These are phyloP conservation scores for Hystrix brachyura DNA, from an alignment of 2,113 vertebrate species.

Conservation along the genomic window DNA sequence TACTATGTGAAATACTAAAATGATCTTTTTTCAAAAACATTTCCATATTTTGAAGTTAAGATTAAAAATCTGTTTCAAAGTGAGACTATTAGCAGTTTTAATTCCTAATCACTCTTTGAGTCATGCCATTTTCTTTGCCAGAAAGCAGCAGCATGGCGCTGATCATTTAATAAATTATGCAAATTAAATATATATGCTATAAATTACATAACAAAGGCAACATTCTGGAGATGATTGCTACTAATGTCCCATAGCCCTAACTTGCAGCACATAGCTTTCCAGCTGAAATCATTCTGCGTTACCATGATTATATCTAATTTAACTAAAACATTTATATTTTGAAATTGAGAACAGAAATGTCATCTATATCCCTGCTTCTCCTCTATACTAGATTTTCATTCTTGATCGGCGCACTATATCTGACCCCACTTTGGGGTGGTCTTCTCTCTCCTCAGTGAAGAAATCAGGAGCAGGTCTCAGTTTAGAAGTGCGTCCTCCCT, in stretches of 20 bases:
- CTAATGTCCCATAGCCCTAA: background rate
- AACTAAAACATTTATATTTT: background rate
- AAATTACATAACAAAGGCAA: slow-evolving; percentile 29
- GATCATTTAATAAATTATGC: slow-evolving; percentile 17
- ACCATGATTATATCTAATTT: background rate
- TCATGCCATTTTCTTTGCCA: background rate
- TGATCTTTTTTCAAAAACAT: background rate
- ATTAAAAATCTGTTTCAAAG: background rate
- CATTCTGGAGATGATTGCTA: background rate
- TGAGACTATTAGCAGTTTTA: slow-evolving; percentile 5
- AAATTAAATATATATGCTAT: slow-evolving; percentile 41
- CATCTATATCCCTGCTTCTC: background rate
- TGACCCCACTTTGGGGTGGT: background rate
- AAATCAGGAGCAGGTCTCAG: background rate
- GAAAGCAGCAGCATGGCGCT: background rate
- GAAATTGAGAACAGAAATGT: background rate
- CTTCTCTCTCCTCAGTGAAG: background rate
- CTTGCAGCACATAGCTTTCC: background rate
- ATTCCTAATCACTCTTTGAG: background rate
- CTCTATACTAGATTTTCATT: background rate
- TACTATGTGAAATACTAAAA: background rate
- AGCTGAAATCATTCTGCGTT: background rate
- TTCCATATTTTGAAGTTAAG: background rate
- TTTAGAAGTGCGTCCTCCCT: background rate
- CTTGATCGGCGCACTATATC: background rate